These are phyloP conservation scores for Melieria omissa DNA, from an alignment of 2,888 invertebrate genomes.

Conservation along the genomic window DNA sequence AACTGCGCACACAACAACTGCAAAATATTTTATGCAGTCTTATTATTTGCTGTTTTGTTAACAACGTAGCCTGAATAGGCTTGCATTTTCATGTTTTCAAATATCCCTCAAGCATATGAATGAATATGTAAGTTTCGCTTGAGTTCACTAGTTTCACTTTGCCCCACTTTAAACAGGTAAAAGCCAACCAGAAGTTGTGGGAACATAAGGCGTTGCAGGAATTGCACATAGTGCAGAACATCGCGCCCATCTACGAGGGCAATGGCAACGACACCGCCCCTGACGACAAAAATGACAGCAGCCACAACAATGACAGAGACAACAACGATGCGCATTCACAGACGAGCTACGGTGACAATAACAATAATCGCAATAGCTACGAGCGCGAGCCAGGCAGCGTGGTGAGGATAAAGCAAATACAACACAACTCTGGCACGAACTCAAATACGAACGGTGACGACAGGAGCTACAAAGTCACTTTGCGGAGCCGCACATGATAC, in stretches of 20 bases:
- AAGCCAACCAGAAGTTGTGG: slow-evolving; percentile 66
- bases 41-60: too few relatives aligned
- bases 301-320: slow-evolving; percentile 30
- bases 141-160: too few relatives aligned
- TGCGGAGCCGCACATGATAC: slow-evolving; percentile 50
- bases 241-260: slow-evolving; percentile 38
- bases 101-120: too few relatives aligned
- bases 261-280: slow-evolving; percentile 42
- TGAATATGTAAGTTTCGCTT: too few relatives aligned
- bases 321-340: slow-evolving; percentile 36
- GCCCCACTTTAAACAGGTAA: slow-evolving; percentile 54
- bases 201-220: slow-evolving; percentile 67
- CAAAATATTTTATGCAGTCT: too few relatives aligned
- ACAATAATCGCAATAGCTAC: slow-evolving; percentile 15
- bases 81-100: too few relatives aligned
- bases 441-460: too few relatives aligned
- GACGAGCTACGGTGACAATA: slow-evolving; percentile 17
- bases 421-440: too few relatives aligned
- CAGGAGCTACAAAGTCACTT: too few relatives aligned
- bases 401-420: too few relatives aligned
- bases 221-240: slow-evolving; percentile 56
- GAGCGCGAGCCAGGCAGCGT: slow-evolving; percentile 4
- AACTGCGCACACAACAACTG: too few relatives aligned
- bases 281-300: slow-evolving; percentile 37
- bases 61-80: too few relatives aligned